Evolutionary conservation across 2,113 vertebrate species (phyloP).

Genomic region (Dipodomys stephensi): DNA sequence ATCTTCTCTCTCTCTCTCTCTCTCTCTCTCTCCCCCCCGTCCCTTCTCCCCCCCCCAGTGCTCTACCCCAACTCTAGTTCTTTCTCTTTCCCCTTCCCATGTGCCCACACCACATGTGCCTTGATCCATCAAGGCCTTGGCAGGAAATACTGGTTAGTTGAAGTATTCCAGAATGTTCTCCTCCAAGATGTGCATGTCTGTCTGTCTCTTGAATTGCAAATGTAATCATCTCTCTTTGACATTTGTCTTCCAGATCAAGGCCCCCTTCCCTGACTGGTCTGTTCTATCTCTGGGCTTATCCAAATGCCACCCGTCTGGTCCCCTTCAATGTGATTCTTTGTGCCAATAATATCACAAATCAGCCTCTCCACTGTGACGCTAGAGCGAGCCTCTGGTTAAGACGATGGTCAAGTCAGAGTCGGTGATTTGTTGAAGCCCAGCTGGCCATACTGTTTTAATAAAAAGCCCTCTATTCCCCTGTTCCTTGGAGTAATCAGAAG

Average conservation of each 20-base stretch:
- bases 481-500: background rate
- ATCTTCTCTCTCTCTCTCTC: background rate
- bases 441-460: slow-evolving; percentile 16
- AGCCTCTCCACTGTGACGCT: background rate
- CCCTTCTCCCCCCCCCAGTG: too few relatives aligned
- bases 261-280: background rate
- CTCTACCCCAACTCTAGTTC: background rate
- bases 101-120: background rate
- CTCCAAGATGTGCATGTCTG: background rate
- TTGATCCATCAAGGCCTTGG: background rate
- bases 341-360: slow-evolving; percentile 42
- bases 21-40: accelerated
- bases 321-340: slow-evolving; percentile 54
- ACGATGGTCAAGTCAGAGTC: background rate
- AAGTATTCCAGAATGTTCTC: background rate
- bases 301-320: background rate
- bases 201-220: background rate
- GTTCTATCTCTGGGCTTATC: background rate
- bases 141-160: too few relatives aligned
- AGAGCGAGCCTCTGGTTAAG: background rate
- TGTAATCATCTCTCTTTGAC: background rate
- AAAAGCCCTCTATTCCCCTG: slow-evolving; percentile 28
- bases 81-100: background rate
- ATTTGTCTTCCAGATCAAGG: background rate
- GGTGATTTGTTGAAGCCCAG: slow-evolving; percentile 44